phyloP scores from a whole-genome alignment of 2,797 vertebrate genomes.

The Clarias fuscus region DNA sequence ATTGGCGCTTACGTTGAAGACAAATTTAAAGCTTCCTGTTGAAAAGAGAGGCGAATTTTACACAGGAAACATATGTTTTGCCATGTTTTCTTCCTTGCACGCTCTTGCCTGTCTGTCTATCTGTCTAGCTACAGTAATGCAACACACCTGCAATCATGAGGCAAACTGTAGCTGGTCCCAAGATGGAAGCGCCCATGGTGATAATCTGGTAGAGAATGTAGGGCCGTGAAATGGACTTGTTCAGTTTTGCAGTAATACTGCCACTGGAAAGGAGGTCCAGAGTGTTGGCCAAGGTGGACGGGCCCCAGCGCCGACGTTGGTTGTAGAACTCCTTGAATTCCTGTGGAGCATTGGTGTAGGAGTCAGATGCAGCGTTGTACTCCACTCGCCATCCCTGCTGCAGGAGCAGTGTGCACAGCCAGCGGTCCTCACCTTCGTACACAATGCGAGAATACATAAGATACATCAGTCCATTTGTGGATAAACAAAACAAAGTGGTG shows the following conservation, averaged over 20 bases:
- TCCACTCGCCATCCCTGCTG: constrained; percentile 80
- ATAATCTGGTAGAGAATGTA: constrained; percentile 76
- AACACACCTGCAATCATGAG: constrained; percentile 71
- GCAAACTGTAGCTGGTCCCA: constrained; percentile 73
- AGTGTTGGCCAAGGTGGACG: constrained; percentile 75
- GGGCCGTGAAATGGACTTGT: constrained; percentile 69
- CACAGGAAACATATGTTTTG: background rate
- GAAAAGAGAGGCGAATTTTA: constrained; percentile 2
- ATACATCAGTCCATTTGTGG: background rate
- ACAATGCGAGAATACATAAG: background rate
- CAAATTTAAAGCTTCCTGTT: constrained; percentile 63
- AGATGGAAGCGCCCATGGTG: constrained; percentile 60
- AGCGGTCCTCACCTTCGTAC: constrained; percentile 75
- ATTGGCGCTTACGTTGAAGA: background rate
- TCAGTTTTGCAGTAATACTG: constrained; percentile 57
- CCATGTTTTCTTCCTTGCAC: no score
- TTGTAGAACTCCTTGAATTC: constrained; percentile 78
- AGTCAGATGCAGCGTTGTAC: constrained; percentile 76
- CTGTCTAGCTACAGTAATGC: no score
- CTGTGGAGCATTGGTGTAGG: constrained; percentile 77
- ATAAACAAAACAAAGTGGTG: background rate
- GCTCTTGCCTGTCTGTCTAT: no score
- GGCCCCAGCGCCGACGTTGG: constrained; percentile 76
- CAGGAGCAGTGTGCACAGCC: constrained; percentile 75
- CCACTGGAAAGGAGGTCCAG: constrained; percentile 67